Percentiles rank a stretch among this genome's conserved stretches.
Evolutionary conservation across 2,888 invertebrate genomes (phyloP).

Genomic region (Brassicogethes aeneus): DNA sequence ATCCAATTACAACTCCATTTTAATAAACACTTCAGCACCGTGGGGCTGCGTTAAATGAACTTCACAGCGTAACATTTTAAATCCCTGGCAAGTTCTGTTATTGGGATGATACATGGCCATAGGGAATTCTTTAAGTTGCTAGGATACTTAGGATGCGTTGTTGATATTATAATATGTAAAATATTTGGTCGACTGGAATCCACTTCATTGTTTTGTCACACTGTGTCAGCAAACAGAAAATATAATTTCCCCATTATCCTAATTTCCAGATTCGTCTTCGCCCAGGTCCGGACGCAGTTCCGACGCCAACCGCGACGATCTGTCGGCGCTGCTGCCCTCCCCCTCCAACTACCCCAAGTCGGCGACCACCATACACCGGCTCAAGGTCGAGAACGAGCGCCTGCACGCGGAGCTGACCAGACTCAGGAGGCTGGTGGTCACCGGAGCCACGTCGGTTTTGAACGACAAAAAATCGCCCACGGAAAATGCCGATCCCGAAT

Average conservation of each 20-base stretch:
- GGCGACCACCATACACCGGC: slow-evolving; percentile 48
- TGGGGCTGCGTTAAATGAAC: no score
- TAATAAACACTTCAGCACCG: no score
- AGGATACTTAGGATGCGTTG: no score
- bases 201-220: no score
- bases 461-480: slow-evolving; percentile 39
- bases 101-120: no score
- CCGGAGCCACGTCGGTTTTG: slow-evolving; percentile 53
- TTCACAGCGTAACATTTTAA: no score
- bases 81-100: no score
- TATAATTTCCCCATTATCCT: slow-evolving; percentile 4
- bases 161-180: no score
- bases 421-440: slow-evolving; percentile 56
- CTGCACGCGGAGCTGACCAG: slow-evolving; percentile 63
- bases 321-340: slow-evolving; percentile 31
- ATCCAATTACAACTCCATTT: no score
- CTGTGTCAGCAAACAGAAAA: background rate
- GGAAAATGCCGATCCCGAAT: slow-evolving; percentile 38
- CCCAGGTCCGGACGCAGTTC: slow-evolving; percentile 34
- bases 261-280: slow-evolving; percentile 32
- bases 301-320: slow-evolving; percentile 29
- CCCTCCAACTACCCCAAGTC: slow-evolving; percentile 36
- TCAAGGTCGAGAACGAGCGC: slow-evolving; percentile 70
- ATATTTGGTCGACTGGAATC: no score
- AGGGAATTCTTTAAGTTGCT: no score